phyloP scores from a whole-genome alignment of 30 jellyfish, hydroid and myxozoan genomes.

The Pseudorhiza aurosa region DNA sequence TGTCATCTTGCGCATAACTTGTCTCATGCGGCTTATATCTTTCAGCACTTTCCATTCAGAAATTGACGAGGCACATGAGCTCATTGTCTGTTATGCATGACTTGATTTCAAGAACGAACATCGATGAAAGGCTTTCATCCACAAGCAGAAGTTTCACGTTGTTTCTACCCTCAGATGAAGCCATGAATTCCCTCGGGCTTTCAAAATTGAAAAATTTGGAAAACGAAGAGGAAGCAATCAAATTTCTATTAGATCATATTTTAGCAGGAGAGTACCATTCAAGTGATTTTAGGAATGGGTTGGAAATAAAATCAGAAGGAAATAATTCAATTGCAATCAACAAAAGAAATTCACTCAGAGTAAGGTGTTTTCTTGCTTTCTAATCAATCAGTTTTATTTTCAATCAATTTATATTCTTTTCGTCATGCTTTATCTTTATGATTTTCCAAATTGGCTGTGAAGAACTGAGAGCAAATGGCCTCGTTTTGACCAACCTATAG shows the following conservation, averaged over 20 bases:
- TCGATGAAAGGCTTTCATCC: background rate
- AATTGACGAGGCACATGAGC: background rate
- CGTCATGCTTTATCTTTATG: too few relatives aligned
- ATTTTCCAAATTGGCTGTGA: too few relatives aligned
- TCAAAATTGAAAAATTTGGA: background rate
- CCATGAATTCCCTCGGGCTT: background rate
- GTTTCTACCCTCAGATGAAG: slow-evolving; percentile 40
- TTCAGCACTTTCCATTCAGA: slow-evolving; percentile 12
- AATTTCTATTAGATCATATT: slow-evolving; percentile 14
- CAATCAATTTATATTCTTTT: too few relatives aligned
- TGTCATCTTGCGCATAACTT: background rate
- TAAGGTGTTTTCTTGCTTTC: too few relatives aligned
- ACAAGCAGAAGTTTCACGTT: slow-evolving; percentile 7
- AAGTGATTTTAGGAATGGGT: background rate
- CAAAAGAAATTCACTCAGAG: background rate
- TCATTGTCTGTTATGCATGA: slow-evolving; percentile 5
- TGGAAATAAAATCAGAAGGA: background rate
- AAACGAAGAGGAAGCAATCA: background rate
- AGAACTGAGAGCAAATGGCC: too few relatives aligned
- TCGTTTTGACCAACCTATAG: too few relatives aligned
- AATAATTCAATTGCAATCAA: background rate
- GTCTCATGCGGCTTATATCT: too few relatives aligned
- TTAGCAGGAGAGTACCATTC: background rate
- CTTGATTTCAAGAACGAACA: slow-evolving; percentile 15
- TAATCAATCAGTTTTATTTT: too few relatives aligned